A percentile compares a stretch with the other conserved stretches of the same genome.
These are phyloP conservation scores for Hyposoter dolosus DNA, from an alignment of 2,888 invertebrate genomes.

Conservation along the genomic window DNA sequence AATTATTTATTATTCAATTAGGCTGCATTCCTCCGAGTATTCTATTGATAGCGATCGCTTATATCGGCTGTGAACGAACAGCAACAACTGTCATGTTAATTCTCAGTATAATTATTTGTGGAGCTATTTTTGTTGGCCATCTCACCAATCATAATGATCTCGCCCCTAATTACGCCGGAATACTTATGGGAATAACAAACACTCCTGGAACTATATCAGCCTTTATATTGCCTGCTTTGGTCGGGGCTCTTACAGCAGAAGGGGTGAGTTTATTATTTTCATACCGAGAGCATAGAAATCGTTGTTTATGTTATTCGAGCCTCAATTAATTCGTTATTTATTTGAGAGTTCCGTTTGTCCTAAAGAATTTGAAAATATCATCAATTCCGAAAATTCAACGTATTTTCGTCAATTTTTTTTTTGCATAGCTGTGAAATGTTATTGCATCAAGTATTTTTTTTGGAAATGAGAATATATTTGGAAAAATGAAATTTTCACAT, in stretches of 20 bases:
- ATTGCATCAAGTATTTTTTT: no score
- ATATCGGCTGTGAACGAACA: slow-evolving; percentile 78
- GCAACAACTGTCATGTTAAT: slow-evolving; percentile 76
- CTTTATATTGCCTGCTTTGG: slow-evolving; percentile 79
- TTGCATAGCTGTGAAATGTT: no score
- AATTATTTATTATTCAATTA: slow-evolving; percentile 54
- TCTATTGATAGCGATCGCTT: slow-evolving; percentile 78
- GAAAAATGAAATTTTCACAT: no score
- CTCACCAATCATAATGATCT: slow-evolving; percentile 82
- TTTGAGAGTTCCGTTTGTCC: not conserved
- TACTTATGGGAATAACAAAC: slow-evolving; percentile 83
- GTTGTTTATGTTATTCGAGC: not conserved
- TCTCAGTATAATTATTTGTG: slow-evolving; percentile 78
- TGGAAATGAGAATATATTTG: no score
- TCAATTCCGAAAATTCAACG: no score
- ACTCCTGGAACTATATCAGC: slow-evolving; percentile 82
- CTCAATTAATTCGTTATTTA: no score
- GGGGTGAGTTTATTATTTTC: slow-evolving; percentile 74
- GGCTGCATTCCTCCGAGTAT: slow-evolving; percentile 79
- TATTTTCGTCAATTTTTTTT: no score
- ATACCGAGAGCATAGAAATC: not conserved
- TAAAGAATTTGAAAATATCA: no score
- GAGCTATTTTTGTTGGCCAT: slow-evolving; percentile 82
- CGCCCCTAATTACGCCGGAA: slow-evolving; percentile 82
- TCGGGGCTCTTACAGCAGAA: slow-evolving; percentile 76